phyloP scores from a whole-genome alignment of 1,140 invertebrate genomes.

The Neoseiulus cucumeris region DNA sequence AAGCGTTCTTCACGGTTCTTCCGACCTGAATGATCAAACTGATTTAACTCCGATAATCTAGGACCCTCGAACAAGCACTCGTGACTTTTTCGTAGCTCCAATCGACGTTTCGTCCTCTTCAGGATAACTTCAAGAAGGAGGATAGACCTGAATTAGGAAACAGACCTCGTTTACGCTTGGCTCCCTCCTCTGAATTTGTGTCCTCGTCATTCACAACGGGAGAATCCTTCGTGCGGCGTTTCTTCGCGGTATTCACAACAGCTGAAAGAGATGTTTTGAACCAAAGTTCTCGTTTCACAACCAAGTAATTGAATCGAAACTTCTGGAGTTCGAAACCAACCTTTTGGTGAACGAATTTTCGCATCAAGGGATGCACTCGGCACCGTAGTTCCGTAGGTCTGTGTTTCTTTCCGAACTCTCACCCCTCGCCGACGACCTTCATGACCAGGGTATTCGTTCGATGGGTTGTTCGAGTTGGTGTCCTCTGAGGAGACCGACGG shows the following conservation, averaged over 20 bases:
- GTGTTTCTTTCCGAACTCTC: not conserved
- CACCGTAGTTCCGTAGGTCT: not conserved
- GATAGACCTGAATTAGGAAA: not conserved
- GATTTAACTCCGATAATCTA: not conserved
- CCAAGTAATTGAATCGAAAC: not conserved
- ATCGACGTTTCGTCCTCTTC: too few species aligned
- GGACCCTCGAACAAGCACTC: not conserved
- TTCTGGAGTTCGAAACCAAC: not conserved
- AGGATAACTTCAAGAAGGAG: too few species aligned
- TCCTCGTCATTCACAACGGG: not conserved
- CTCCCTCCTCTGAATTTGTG: not conserved
- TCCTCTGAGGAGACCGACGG: not conserved
- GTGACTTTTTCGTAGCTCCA: not conserved
- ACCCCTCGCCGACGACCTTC: not conserved
- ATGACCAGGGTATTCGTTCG: not conserved
- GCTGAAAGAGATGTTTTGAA: too few species aligned
- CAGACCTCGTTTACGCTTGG: slow-evolving; percentile 4
- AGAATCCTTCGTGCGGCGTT: not conserved
- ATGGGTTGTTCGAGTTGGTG: not conserved
- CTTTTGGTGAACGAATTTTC: slow-evolving; percentile 6
- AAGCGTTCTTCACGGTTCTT: not conserved
- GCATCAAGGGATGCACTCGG: slow-evolving; percentile 1
- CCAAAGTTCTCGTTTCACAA: too few species aligned
- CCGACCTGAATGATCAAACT: not conserved
- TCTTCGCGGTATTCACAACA: not conserved